Base-by-base conservation (phyloP, 2,113 vertebrate genomes). In the Steatornis caripensis region DNA sequence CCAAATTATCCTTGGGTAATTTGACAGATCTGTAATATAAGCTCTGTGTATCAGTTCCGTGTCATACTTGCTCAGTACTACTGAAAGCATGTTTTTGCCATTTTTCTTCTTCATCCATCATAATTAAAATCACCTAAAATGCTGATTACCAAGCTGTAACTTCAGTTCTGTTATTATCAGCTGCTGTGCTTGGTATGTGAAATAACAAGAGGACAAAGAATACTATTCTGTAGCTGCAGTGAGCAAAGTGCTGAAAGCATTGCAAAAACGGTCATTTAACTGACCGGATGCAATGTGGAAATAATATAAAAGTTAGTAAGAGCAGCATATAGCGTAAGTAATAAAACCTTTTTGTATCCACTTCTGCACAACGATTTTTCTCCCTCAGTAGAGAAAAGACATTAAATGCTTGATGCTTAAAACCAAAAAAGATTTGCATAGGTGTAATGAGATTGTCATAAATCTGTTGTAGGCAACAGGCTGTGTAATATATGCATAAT, bases 381-480 rank as follows among this genome's bases (percentile, higher is more conserved):
- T 54, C 87, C 77, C 84, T 95, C 94, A 46, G 66, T 85, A 91
- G 72, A 86, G 72, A 83, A 93, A 94, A 95, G 91, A 77, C 87
- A 94, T 95, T 95, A 96, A 97, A 81, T 69, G 87, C 84, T 91
- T 32, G 49, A 89, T 62, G 85, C 70, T 96, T 95, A 95, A 95
- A 95, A 95, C 89, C 70, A 84, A 88, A 81, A 89, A 85, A 89
- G 86, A 97, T 95, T 95, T 96, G 95, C 91, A 97, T 95, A 95
- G 95, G 94, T 92, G 92, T 89, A 89, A 76, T 29, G 84, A 97
- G 92, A 95, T 93, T 91, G 87, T 83, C 93, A 95, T 96, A 97
- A 97, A 97, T 95, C 89, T 80, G 78, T 92, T 95, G 95, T 39
- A 95, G 94, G 91, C 94, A 97, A 95, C 95, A 97, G 95, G 92